A percentile compares a stretch with the other conserved stretches of the same genome.
Conservation (phyloP, 2,113 vertebrate species). For the Stomatorhinus ivindoensis region DNA sequence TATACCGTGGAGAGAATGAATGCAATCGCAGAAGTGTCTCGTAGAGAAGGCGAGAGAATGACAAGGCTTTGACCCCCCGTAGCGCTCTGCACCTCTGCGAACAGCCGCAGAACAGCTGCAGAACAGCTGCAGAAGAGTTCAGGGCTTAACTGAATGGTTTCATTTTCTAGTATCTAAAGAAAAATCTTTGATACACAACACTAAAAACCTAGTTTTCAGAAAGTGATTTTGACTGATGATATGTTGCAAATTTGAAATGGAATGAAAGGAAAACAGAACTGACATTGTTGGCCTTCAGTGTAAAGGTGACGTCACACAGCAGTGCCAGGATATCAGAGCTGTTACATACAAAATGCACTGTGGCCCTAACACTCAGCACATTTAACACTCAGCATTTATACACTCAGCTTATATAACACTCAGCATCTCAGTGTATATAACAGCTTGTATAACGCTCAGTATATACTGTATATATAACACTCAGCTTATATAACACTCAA, state of each 20-base stretch:
- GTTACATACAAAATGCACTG: not conserved
- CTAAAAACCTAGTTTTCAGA: not conserved
- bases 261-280: not conserved
- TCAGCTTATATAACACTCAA: not conserved
- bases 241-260: not conserved
- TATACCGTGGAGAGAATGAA: not conserved
- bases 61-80: not conserved
- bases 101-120: too few species aligned
- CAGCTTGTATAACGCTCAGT: not conserved
- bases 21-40: not conserved
- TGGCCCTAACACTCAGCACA: not conserved
- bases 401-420: not conserved
- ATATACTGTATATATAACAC: too few species aligned
- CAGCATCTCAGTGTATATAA: not conserved
- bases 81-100: too few species aligned
- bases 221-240: not conserved
- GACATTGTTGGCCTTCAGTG: not conserved
- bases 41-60: not conserved
- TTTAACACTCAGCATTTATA: not conserved
- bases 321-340: not conserved
- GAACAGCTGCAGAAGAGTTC: not conserved
- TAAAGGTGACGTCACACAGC: not conserved
- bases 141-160: not conserved
- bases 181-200: not conserved
- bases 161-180: not conserved